Evolutionary conservation across 2,113 vertebrate genomes (phyloP), one percentile per base, ranked within the genome.

Genomic region (Prunella fulvescens): DNA sequence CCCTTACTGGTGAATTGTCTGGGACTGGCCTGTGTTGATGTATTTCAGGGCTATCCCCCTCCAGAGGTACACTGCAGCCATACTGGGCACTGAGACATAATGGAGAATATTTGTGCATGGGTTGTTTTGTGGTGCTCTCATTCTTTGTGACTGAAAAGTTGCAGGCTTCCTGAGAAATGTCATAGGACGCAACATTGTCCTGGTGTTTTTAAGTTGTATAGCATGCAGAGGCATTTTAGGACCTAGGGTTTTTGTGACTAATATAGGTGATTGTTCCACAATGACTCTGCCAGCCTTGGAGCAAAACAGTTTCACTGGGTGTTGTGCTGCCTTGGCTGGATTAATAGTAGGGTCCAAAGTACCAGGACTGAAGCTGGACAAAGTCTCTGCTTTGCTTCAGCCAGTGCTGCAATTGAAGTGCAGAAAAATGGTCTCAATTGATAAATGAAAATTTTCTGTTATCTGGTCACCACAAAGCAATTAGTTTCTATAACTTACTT

Each of bases 181-280:
- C 23, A 12, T 4, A 20, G 29, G 12, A 29, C 54, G 18, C 35
- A 61, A 0, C 2, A 1, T n/a, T 37, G 24, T 48, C n/a, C 13
- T 29, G 6, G 2, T 85, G 31, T 53, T 84, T 61, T 44, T 23
- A 31, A 70, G 42, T 19, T 10, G 3, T 50, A 12, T 11, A 60
- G 33, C 14, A 23, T 20, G 7, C 33, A 78, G 81, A 60, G 40
- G 24, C 26, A 11, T 70, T 85, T 78, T 61, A 45, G 42, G 19
- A 19, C 31, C n/a, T 31, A 8, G 25, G 31, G 16, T 15, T 67
- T 76, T 80, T 57, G 47, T 80, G 28, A 54, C 14, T 65, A 12
- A 29, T 29, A 29, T 60, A 44, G 23, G 17, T 84, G 53, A 13
- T 33, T 81, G 20, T 62, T 71, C 12, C 3, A 3, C 33, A 7